Conservation (phyloP, 2,888 invertebrate species). For the Tricholauxania praeusta region DNA sequence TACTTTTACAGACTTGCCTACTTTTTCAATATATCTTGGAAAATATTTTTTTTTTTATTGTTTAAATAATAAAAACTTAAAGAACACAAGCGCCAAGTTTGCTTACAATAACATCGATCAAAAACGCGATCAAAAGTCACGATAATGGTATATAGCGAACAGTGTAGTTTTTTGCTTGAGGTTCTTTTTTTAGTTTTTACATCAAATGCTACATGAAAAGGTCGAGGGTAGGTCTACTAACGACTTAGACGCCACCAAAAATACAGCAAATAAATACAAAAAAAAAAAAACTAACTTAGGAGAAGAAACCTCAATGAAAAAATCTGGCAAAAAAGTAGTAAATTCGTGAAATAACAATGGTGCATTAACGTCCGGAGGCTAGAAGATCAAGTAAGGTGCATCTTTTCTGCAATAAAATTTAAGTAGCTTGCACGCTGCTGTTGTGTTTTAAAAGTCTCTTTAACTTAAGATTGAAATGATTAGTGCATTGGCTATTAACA, state of each 20-base stretch:
- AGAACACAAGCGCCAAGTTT: neutral
- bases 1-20: no score
- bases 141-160: conserved; percentile 52
- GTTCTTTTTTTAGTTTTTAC: no score
- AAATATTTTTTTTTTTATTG: no score
- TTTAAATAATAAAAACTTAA: no score
- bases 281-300: neutral
- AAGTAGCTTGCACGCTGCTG: neutral
- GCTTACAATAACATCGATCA: conserved; percentile 33
- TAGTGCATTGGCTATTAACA: neutral
- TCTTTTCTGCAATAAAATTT: neutral
- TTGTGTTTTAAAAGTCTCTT: neutral
- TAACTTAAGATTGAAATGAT: no score
- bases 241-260: conserved; percentile 14
- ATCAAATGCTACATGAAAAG: conserved; percentile 18
- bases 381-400: conserved; percentile 17
- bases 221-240: conserved; percentile 29
- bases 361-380: conserved; percentile 26
- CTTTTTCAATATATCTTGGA: no score
- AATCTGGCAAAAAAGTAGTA: conserved; percentile 5
- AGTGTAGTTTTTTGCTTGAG: conserved; percentile 36
- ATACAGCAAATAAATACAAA: neutral
- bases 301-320: neutral
- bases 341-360: conserved; percentile 34
- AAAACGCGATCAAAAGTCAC: conserved; percentile 52